Evolutionary conservation across 2,797 vertebrate genomes (phyloP).

Genomic region (Tamandua tetradactyla): DNA sequence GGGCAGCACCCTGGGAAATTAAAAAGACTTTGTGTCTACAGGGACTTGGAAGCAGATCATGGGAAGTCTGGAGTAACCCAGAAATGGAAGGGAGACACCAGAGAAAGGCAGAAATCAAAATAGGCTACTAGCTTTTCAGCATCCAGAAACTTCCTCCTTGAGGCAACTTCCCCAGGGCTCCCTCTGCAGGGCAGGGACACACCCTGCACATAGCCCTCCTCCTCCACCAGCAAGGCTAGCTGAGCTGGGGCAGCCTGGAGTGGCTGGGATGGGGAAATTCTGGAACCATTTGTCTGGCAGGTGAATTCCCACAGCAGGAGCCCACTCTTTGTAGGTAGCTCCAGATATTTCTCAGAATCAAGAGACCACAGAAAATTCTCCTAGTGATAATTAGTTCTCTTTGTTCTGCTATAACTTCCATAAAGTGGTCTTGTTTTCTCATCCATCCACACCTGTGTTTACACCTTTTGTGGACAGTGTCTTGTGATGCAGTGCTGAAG

Average conservation of each 20-base stretch:
- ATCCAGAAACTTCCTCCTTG: neutral
- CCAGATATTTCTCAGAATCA: neutral
- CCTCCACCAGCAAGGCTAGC: neutral
- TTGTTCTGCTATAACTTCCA: rapidly evolving
- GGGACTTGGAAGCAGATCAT: neutral
- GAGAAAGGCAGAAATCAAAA: neutral
- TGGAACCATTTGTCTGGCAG: too few relatives aligned
- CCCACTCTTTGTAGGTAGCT: neutral
- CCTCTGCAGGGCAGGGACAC: neutral
- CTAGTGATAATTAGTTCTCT: neutral
- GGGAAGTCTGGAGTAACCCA: neutral
- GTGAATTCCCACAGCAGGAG: rapidly evolving
- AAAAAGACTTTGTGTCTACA: neutral
- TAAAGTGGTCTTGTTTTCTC: rapidly evolving
- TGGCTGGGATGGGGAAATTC: too few relatives aligned
- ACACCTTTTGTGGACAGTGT: too few relatives aligned
- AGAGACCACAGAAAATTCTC: neutral
- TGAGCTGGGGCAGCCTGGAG: neutral
- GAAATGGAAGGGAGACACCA: neutral
- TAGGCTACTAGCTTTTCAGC: neutral
- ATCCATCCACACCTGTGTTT: neutral
- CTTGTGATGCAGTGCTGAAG: neutral
- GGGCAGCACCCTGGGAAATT: neutral
- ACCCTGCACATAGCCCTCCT: neutral
- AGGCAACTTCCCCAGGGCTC: neutral